Conservation (phyloP, 2,888 invertebrate species). For the Drymonia ruficornis region DNA sequence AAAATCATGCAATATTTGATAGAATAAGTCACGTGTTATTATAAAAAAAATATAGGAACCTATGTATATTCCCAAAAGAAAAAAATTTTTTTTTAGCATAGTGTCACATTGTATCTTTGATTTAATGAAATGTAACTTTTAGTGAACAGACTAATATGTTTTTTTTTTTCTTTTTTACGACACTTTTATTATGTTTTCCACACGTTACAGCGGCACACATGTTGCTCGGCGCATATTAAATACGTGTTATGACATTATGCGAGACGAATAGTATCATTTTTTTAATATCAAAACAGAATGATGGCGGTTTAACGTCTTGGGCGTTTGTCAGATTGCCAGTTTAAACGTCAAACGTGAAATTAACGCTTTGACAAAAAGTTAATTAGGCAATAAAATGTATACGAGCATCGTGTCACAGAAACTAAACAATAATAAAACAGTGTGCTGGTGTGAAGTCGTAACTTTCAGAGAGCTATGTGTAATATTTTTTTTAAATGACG, state of each 20-base stretch:
- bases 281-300: conserved; percentile 58
- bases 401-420: conserved; percentile 75
- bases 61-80: too few species aligned
- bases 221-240: conserved; percentile 51
- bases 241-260: conserved; percentile 73
- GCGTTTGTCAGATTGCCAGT: conserved; percentile 48
- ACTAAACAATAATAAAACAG: conserved; percentile 68
- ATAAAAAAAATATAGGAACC: too few species aligned
- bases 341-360: conserved; percentile 56
- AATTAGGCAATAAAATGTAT: conserved; percentile 66
- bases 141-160: conserved; percentile 57
- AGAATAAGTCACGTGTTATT: too few species aligned
- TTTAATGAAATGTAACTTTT: conserved; percentile 68
- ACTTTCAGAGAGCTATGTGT: conserved; percentile 41
- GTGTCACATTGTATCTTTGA: conserved; percentile 34
- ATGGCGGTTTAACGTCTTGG: conserved; percentile 45
- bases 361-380: conserved; percentile 81
- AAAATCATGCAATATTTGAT: too few species aligned
- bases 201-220: conserved; percentile 58
- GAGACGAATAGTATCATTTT: conserved; percentile 73
- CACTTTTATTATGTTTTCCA: conserved; percentile 71
- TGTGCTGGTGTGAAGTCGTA: conserved; percentile 46
- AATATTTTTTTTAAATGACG: conserved; percentile 44
- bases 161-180: conserved; percentile 66
- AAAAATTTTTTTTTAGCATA: conserved; percentile 10